phyloP scores from a whole-genome alignment of 2,888 invertebrate genomes.

The Amphipyra tragopoginis region DNA sequence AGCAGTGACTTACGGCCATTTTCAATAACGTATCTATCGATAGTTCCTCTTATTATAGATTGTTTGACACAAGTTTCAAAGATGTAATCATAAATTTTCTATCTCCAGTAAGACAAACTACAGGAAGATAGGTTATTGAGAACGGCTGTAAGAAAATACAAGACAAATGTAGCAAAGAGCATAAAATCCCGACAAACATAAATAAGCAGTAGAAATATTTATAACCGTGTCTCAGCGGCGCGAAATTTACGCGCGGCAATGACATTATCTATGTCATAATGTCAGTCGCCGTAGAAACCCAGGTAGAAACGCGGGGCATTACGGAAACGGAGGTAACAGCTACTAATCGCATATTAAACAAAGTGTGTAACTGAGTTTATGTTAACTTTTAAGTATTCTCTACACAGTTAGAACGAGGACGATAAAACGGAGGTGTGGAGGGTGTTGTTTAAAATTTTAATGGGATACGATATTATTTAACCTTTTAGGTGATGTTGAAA shows the following conservation, averaged over 20 bases:
- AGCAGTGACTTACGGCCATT: too few relatives aligned
- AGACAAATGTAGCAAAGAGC: background rate
- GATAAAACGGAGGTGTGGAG: too few relatives aligned
- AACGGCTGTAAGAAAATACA: too few relatives aligned
- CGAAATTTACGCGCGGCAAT: conserved; percentile 6
- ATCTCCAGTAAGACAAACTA: too few relatives aligned
- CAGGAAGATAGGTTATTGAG: too few relatives aligned
- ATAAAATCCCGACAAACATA: background rate
- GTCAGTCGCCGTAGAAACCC: background rate
- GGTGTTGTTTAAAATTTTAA: conserved; percentile 34
- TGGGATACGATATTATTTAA: conserved; percentile 15
- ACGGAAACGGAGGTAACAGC: conserved; percentile 45
- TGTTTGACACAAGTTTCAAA: too few relatives aligned
- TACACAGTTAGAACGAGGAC: conserved; percentile 32
- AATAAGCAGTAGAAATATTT: background rate
- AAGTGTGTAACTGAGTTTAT: conserved; percentile 37
- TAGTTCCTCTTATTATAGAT: too few relatives aligned
- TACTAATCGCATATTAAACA: conserved; percentile 52
- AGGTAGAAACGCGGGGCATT: conserved; percentile 29
- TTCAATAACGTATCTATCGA: too few relatives aligned
- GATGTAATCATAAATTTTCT: too few relatives aligned
- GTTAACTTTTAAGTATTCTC: conserved; percentile 46
- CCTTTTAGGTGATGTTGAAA: background rate
- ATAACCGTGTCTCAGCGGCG: conserved; percentile 7
- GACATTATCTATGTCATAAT: conserved; percentile 43